Evolutionary conservation across 2,113 vertebrate genomes (phyloP), one percentile per base, ranked within the genome.

Genomic region (Gopherus flavomarginatus): DNA sequence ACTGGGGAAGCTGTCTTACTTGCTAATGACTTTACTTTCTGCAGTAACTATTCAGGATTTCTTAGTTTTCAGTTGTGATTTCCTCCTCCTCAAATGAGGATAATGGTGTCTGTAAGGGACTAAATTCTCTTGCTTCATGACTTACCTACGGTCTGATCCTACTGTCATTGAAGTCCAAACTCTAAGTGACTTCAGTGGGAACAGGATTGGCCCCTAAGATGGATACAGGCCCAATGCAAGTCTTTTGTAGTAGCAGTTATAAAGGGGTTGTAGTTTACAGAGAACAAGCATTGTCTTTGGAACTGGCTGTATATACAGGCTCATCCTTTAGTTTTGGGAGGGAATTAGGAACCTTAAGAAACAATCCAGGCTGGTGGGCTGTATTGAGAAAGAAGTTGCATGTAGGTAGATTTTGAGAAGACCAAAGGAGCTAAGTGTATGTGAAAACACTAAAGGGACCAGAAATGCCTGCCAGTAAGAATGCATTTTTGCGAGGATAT

Each of bases 211-310:
- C 42, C 42, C 11, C 24, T 77, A 42, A 77, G 38, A 27, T 44
- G 24, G 29, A 0, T 4, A 89, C 4, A 8, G 19, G 53, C 0
- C 1, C 4, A 12, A 0, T 80, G 10, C 4, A 86, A 72, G 1
- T 47, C 3, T 91, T 2, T 94, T 59, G 88, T 24, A 52, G 49
- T 81, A 22, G 84, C 2, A 11, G 42, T 78, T 35, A 8, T 62
- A 26, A 17, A 53, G 22, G 50, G 0, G 0, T 5, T n/a, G 6
- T 50, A 54, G 2, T 78, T 88, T 8, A 1, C 26, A 22, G 24
- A 78, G 53, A 91, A 44, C 22, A 77, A 44, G 12, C 42, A 77
- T 2, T 72, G 3, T 59, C 59, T 87, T 38, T 85, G 35, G 6
- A 65, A 4, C 38, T 90, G 88, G 42, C 24, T 77, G 3, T 50